Evolutionary conservation across 2,113 vertebrate species (phyloP).

Genomic region (Ameiurus melas): DNA sequence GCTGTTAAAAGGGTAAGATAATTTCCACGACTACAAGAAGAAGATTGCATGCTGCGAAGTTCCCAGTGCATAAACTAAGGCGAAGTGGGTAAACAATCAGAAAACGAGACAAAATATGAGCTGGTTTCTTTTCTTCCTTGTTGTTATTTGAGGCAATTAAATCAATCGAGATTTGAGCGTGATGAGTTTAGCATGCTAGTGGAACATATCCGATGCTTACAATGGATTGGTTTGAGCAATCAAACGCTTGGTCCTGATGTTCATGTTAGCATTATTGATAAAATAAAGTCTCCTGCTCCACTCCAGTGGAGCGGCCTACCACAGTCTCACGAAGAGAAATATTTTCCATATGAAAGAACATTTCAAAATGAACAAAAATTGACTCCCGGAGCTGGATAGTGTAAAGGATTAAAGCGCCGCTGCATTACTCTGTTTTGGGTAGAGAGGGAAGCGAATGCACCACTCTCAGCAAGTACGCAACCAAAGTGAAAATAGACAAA

Average conservation of each 20-base stretch:
- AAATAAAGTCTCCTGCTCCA: background rate
- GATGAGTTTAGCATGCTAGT: background rate
- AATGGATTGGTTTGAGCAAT: no score
- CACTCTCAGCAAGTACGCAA: background rate
- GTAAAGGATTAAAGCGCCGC: background rate
- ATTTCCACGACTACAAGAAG: background rate
- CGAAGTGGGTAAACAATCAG: background rate
- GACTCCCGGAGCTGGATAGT: background rate
- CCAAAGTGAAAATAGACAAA: background rate
- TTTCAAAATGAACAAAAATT: background rate
- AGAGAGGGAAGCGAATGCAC: background rate
- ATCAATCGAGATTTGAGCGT: background rate
- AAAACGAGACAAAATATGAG: background rate
- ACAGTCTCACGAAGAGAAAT: background rate
- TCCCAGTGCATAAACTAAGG: background rate
- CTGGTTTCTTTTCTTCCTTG: no score
- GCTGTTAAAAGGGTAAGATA: background rate
- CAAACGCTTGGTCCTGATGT: background rate
- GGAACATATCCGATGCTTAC: background rate
- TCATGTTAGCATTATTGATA: constrained; percentile 12
- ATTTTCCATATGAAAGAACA: background rate
- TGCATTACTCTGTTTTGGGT: background rate
- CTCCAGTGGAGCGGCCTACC: background rate
- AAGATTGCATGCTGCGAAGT: background rate
- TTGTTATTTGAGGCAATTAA: background rate